These are phyloP conservation scores for Cyaniris semiargus DNA, from an alignment of 2,888 invertebrate genomes.

Conservation along the genomic window DNA sequence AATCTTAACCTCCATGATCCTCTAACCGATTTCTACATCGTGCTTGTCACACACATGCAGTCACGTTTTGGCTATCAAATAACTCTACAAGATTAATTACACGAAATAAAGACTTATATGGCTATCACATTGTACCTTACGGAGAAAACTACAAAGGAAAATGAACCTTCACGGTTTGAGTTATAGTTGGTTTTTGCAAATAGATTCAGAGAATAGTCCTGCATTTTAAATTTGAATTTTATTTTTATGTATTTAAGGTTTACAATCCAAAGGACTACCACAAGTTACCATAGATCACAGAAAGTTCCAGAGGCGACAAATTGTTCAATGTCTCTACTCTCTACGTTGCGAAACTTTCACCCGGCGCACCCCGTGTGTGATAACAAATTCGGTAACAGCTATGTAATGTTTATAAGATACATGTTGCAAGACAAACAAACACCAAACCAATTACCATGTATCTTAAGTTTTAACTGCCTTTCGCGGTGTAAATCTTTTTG, in stretches of 20 bases:
- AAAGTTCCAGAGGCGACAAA: conserved; percentile 18
- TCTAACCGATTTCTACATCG: not conserved
- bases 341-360: conserved; percentile 46
- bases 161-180: not conserved
- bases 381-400: conserved; percentile 40
- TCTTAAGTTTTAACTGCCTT: not conserved
- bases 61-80: conserved; percentile 12
- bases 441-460: not conserved
- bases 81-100: conserved; percentile 2
- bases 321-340: conserved; percentile 19
- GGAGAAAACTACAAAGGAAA: not conserved
- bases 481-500: no score
- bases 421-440: not conserved
- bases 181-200: not conserved
- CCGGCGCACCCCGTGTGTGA: conserved; percentile 38
- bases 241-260: not conserved
- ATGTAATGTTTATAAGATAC: conserved; percentile 26
- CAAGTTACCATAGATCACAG: not conserved
- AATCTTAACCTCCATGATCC: not conserved
- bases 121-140: not conserved
- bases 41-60: not conserved
- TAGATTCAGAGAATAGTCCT: not conserved
- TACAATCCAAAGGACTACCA: not conserved
- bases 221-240: not conserved
- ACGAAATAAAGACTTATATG: not conserved